Evolutionary conservation across 2,797 vertebrate species (phyloP), one percentile per base, ranked within the genome.

Genomic region (Enteromius afrohamiltoni): DNA sequence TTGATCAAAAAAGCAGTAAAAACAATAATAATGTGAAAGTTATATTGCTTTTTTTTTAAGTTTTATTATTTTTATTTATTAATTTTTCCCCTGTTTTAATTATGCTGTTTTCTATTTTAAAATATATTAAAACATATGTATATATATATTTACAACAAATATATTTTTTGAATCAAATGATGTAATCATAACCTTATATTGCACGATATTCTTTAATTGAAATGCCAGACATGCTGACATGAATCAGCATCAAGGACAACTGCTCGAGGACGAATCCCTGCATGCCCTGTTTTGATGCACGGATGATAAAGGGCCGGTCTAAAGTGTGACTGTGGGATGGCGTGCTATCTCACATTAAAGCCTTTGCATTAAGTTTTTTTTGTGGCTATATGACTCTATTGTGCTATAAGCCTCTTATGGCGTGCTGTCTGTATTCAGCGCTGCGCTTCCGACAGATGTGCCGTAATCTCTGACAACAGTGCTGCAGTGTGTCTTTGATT

Each of bases 381-480:
- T 88, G 85, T 87, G 87, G 87, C 91, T 90, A 89, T 90, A 91
- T 89, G 88, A 88, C 89, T 89, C 89, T 88, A 92, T 92, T 94
- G 93, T 93, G 91, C 93, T 93, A 80, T 94, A 94, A 94, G 91
- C 94, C 93, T 92, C 93, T 94, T 86, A 84, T 80, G 21, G 40
- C n/a, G 14, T 94, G 92, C 80, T 88, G 88, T 91, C 87, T 89
- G 86, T 80, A 79, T 90, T 87, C 88, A 91, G 90, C 85, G 85
- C 42, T 83, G 31, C 13, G 19, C 71, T n/a, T 85, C 89, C 87
- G 90, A 90, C 93, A 94, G 92, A 93, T 94, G 93, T 92, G 91
- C 85, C 29, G n/a, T 87, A 83, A 86, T 87, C 86, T 87, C 62
- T 23, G 77, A 75, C 73, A 49, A 85, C 83, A 85, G 64, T 77